A percentile compares a stretch with the other conserved stretches of the same genome.
Evolutionary conservation across 2,113 vertebrate species (phyloP).

Genomic region (Procavia capensis): DNA sequence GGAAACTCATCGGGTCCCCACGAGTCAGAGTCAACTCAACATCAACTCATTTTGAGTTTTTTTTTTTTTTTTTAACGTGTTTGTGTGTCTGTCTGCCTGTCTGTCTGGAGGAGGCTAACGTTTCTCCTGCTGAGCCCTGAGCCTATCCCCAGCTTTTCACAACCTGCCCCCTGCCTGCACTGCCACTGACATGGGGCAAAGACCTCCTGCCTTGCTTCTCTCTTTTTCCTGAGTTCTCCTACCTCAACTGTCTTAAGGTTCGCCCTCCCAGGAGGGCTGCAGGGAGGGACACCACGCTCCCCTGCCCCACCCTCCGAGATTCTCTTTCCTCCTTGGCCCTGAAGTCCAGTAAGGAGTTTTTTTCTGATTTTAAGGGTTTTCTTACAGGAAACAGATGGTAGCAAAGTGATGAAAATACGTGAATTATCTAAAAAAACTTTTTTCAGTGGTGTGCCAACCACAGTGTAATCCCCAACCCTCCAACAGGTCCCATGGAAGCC

Average conservation of each 20-base stretch:
- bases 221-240: too few species aligned
- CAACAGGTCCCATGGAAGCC: background rate
- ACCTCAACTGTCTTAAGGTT: accelerated
- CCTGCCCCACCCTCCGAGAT: too few species aligned
- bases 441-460: background rate
- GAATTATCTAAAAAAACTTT: slow-evolving; percentile 25
- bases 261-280: background rate
- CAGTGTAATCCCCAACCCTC: background rate
- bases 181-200: accelerated
- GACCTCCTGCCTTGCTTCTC: background rate
- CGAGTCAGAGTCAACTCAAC: too few species aligned
- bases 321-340: background rate
- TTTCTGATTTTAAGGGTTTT: background rate
- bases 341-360: background rate
- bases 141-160: background rate
- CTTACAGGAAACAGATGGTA: slow-evolving; percentile 59
- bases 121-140: background rate
- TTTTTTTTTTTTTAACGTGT: too few species aligned
- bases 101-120: background rate
- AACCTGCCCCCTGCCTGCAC: too few species aligned
- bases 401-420: background rate
- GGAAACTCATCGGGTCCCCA: too few species aligned
- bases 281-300: background rate
- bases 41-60: too few species aligned
- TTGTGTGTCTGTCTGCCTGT: background rate